Conservation (phyloP, 2,888 invertebrate genomes). For the Orthonevra nobilis region DNA sequence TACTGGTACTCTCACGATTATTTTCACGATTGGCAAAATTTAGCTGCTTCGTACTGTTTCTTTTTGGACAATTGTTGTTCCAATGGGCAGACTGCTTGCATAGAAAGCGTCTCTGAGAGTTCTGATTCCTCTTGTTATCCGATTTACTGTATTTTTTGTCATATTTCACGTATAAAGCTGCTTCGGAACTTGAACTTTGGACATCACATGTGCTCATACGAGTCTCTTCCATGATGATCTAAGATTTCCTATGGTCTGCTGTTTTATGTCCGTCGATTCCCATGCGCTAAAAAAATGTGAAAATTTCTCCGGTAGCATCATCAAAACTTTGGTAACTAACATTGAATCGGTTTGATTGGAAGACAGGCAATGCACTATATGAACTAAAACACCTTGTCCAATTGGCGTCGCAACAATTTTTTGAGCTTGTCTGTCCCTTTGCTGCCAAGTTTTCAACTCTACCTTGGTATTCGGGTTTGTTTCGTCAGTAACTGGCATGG, state of each 20-base stretch:
- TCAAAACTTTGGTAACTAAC: too few species aligned
- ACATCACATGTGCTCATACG: constrained; percentile 1
- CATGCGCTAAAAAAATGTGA: too few species aligned
- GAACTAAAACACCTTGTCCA: constrained; percentile 40
- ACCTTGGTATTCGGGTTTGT: background rate
- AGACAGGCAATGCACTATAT: constrained; percentile 61
- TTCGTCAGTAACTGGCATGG: background rate
- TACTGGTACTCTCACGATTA: background rate
- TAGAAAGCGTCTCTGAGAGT: background rate
- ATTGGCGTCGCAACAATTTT: constrained; percentile 47
- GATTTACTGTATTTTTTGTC: background rate
- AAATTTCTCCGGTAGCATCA: too few species aligned
- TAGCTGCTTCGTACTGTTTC: background rate
- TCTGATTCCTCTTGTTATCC: background rate
- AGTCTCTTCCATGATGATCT: background rate
- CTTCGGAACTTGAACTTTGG: background rate
- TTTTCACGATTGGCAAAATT: too few species aligned
- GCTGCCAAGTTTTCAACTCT: constrained; percentile 16
- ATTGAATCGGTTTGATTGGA: too few species aligned
- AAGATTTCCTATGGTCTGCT: background rate
- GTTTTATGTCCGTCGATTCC: too few species aligned
- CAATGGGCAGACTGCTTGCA: background rate
- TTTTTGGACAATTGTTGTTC: constrained; percentile 1
- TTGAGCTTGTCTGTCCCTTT: constrained; percentile 40
- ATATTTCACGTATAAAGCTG: background rate